phyloP scores from a whole-genome alignment of 2,888 invertebrate species.

The Eumacrocentrus americanus region DNA sequence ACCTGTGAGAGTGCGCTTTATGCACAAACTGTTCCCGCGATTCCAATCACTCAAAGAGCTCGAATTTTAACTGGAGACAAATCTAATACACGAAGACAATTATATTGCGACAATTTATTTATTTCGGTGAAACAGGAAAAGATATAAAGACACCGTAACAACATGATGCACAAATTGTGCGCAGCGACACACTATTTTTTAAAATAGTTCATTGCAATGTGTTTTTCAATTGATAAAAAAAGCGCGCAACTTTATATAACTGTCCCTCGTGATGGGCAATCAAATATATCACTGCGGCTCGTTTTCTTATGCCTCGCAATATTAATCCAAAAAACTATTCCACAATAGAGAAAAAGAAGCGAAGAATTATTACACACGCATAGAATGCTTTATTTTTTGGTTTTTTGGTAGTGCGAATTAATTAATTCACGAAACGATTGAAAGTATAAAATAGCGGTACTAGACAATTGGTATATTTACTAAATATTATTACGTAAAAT shows the following conservation, averaged over 20 bases:
- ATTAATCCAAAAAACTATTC: too few relatives aligned
- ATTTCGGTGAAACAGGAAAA: neutral
- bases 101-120: neutral
- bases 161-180: too few relatives aligned
- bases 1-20: slow-evolving; percentile 37
- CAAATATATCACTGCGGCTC: neutral
- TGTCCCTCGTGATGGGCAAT: neutral
- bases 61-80: slow-evolving; percentile 12
- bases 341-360: neutral
- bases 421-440: neutral
- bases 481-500: slow-evolving; percentile 29
- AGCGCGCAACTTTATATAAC: neutral
- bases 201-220: neutral
- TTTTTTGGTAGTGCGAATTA: neutral
- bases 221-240: too few relatives aligned
- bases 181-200: too few relatives aligned
- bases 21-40: slow-evolving; percentile 32
- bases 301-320: neutral
- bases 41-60: slow-evolving; percentile 19
- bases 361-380: neutral
- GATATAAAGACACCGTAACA: too few relatives aligned
- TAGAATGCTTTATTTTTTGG: neutral
- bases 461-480: slow-evolving; percentile 31
- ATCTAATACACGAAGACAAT: slow-evolving; percentile 10
- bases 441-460: slow-evolving; percentile 8